A percentile compares a stretch with the other conserved stretches of the same genome.
Evolutionary conservation across 2,797 vertebrate genomes (phyloP).

Genomic region (Trematomus bernacchii): DNA sequence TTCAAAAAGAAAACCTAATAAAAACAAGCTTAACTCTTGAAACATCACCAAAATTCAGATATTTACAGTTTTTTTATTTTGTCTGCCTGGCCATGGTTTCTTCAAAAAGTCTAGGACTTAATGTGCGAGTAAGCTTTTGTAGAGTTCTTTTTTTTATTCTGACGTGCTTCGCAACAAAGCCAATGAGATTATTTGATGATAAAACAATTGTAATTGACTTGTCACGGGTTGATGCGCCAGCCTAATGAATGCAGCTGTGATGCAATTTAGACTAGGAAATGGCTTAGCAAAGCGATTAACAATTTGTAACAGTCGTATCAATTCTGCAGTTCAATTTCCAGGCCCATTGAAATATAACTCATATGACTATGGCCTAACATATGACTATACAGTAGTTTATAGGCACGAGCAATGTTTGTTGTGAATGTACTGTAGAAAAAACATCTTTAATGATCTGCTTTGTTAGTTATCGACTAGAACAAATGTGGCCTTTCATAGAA

Average conservation of each 20-base stretch:
- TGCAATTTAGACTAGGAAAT: slow-evolving; percentile 56
- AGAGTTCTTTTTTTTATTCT: not conserved
- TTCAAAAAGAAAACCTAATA: not conserved
- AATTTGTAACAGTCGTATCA: slow-evolving; percentile 26
- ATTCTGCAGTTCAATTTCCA: slow-evolving; percentile 38
- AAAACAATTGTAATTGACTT: slow-evolving; percentile 48
- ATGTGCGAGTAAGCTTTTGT: slow-evolving; percentile 12
- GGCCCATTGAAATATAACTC: slow-evolving; percentile 50
- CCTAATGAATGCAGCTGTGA: slow-evolving; percentile 51
- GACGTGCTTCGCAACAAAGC: slow-evolving; percentile 14
- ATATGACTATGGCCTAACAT: slow-evolving; percentile 34
- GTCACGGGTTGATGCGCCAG: slow-evolving; percentile 55
- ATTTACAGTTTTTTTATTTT: slow-evolving; percentile 6
- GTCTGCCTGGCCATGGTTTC: not conserved
- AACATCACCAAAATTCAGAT: not conserved
- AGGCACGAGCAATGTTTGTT: slow-evolving; percentile 34
- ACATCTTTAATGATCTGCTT: slow-evolving; percentile 33
- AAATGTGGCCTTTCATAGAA: slow-evolving; percentile 8
- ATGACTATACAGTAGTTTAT: slow-evolving; percentile 39
- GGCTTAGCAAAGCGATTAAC: slow-evolving; percentile 34
- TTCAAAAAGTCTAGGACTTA: slow-evolving; percentile 10
- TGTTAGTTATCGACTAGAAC: slow-evolving; percentile 29
- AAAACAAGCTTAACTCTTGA: not conserved
- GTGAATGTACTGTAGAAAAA: slow-evolving; percentile 28
- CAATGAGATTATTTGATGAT: slow-evolving; percentile 49